These are phyloP conservation scores for Ceraclea dissimilis DNA, from an alignment of 2,888 invertebrate species.

Conservation along the genomic window DNA sequence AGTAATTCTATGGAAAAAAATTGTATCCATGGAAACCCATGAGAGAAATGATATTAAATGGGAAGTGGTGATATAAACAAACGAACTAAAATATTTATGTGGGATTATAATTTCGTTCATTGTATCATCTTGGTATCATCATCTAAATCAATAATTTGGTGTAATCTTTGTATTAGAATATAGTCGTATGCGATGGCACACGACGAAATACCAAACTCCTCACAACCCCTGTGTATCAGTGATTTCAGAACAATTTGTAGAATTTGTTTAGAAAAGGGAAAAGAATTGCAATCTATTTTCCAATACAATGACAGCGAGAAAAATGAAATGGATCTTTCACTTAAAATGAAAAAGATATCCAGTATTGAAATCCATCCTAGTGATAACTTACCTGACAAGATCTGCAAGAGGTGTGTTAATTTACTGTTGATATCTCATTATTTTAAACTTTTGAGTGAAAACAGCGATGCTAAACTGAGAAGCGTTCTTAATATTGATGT, in stretches of 20 bases:
- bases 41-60: too few relatives aligned
- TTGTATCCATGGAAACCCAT: too few relatives aligned
- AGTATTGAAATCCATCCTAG: background rate
- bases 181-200: too few relatives aligned
- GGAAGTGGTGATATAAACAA: too few relatives aligned
- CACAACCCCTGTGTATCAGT: background rate
- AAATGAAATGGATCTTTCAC: background rate
- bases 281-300: background rate
- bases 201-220: too few relatives aligned
- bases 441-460: constrained; percentile 5
- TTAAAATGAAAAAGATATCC: background rate
- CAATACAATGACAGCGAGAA: background rate
- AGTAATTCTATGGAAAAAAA: too few relatives aligned
- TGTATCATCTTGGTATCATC: too few relatives aligned
- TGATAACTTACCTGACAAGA: constrained; percentile 8
- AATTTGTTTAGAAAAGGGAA: background rate
- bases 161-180: too few relatives aligned
- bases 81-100: too few relatives aligned
- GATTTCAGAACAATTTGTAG: background rate
- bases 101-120: too few relatives aligned
- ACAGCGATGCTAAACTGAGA: constrained; percentile 4
- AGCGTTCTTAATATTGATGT: background rate
- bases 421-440: background rate
- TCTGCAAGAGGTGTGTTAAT: constrained; percentile 8
- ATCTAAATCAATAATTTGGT: too few relatives aligned